Base-by-base conservation (phyloP, 2,888 invertebrate genomes). In the Oxytorus armatus region DNA sequence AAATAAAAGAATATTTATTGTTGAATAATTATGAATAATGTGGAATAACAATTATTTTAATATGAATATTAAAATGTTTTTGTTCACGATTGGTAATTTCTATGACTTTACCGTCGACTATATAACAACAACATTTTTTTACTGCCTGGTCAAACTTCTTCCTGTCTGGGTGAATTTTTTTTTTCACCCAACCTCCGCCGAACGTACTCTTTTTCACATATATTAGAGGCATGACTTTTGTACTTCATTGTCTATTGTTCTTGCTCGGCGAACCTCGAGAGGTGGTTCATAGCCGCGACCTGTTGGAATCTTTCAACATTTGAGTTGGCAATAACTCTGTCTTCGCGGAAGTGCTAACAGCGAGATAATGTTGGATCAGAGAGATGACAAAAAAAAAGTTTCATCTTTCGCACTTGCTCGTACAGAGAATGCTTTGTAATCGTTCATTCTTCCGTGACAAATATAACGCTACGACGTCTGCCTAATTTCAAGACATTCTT, bases 261-360 rank as follows among this genome's bases (percentile, higher is more conserved):
- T 68, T 10, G 10, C 23, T 42, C 11, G 21, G 16, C 51, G 25
- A 53, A 23, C 39, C 18, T 29, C 18, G n/a, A n/a, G n/a, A n/a
- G n/a, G 16, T 10, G 5, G 16, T 29, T 65, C 29, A 29, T 33
- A 16, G 47, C 47, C 3, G 14, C 53, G 53, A 55, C 5, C 14
- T 4, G 53, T 55, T 49, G 0, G 21, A 39, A 23, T 53, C 8
- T 51, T n/a, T 39, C 39, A 68, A 68, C 53, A 68, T 68, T 68
- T 39, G 53, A 68, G 4, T 53, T 29, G n/a, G 18, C 63, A 65
- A 68, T 53, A 7, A 14, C 16, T 8, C 8, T 61, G 14, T 47
- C 29, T 36, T 39, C 29, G 18, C 18, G 47, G 47, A 8, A n/a
- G 29, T 18, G 16, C 25, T 68, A 53, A 68, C 14, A 49, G 53